Evolutionary conservation across 1,140 invertebrate species (phyloP).

Genomic region (Drosophila setifemur): DNA sequence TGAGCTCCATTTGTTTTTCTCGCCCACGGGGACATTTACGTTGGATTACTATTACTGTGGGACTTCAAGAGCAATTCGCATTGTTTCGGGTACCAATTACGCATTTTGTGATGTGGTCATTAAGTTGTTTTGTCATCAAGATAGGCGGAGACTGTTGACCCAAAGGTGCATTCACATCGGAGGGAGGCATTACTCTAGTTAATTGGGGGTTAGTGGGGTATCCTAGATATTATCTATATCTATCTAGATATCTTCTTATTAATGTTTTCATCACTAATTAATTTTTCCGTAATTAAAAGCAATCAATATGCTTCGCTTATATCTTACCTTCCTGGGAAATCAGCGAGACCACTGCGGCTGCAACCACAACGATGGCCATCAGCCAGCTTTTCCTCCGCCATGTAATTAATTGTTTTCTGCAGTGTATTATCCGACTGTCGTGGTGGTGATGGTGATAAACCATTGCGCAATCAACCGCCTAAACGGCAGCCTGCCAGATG

Average conservation of each 20-base stretch:
- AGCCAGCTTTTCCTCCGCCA: constrained; percentile 9
- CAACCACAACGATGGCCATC: constrained; percentile 10
- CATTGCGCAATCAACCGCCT: constrained; percentile 65
- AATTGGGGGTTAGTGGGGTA: too few relatives aligned
- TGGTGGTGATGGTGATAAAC: constrained; percentile 34
- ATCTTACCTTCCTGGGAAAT: constrained; percentile 40
- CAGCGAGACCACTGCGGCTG: constrained; percentile 11
- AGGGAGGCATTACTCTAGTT: background rate
- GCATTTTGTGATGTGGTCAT: constrained; percentile 26
- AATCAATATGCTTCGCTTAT: background rate
- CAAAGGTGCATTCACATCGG: background rate
- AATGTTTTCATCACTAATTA: background rate
- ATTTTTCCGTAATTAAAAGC: background rate
- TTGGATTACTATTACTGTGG: constrained; percentile 25
- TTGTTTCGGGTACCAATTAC: constrained; percentile 35
- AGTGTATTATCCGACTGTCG: constrained; percentile 15
- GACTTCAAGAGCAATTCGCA: constrained; percentile 35
- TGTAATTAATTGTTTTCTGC: constrained; percentile 17
- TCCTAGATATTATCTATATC: too few relatives aligned
- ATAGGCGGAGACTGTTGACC: constrained; percentile 20
- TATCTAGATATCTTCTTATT: too few relatives aligned
- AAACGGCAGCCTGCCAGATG: constrained; percentile 48
- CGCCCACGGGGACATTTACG: constrained; percentile 41
- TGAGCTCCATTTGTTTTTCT: constrained; percentile 32
- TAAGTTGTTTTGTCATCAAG: constrained; percentile 20